Evolutionary conservation across 2,797 vertebrate genomes (phyloP).

Genomic region (Danio tinwini): DNA sequence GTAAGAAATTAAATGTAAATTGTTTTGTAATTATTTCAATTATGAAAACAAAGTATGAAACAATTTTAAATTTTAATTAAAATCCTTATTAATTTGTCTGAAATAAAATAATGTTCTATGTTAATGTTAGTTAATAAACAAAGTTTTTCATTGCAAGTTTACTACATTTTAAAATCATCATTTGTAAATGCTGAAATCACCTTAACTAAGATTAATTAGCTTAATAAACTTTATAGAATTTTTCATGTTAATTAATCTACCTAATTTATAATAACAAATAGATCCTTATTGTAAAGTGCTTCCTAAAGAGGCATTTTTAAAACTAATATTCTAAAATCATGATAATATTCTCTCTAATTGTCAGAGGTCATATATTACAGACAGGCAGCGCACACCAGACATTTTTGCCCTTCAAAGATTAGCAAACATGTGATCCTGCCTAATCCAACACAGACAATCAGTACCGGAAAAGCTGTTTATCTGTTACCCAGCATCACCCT

Average conservation of each 20-base stretch:
- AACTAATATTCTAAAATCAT: background rate
- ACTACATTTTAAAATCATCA: too few relatives aligned
- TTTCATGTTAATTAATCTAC: too few relatives aligned
- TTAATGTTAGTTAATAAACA: too few relatives aligned
- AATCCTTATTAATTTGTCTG: constrained; percentile 37
- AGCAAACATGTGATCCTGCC: constrained; percentile 68
- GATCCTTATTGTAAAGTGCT: too few relatives aligned
- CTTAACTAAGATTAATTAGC: too few relatives aligned
- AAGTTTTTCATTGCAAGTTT: too few relatives aligned
- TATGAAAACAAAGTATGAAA: background rate
- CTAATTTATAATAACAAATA: too few relatives aligned
- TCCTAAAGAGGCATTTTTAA: background rate
- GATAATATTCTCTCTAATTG: background rate
- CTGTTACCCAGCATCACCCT: constrained; percentile 38
- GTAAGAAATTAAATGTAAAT: background rate
- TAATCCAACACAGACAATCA: constrained; percentile 71
- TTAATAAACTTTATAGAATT: too few relatives aligned
- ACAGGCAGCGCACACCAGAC: constrained; percentile 42
- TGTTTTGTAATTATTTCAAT: background rate
- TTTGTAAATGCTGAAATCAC: too few relatives aligned
- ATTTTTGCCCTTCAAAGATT: constrained; percentile 70
- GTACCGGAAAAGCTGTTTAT: constrained; percentile 57
- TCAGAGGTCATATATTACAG: constrained; percentile 62
- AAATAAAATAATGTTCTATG: background rate
- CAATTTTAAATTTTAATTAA: background rate